Conservation (phyloP, 2,888 invertebrate genomes). For the Teleogryllus oceanicus region DNA sequence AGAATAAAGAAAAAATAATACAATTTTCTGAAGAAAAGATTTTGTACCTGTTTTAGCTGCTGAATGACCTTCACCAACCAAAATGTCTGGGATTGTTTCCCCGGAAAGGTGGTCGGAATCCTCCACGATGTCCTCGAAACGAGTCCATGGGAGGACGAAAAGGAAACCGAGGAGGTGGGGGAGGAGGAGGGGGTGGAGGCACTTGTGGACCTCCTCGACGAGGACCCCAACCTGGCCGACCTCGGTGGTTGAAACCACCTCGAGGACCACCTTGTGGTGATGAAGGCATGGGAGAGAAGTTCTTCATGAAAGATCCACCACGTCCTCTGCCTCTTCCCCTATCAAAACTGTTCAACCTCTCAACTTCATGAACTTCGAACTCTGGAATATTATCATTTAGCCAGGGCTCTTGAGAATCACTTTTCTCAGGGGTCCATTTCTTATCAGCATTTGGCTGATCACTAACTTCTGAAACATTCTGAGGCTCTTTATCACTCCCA, state of each 20-base stretch:
- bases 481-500: neutral
- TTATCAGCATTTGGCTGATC: neutral
- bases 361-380: slow-evolving; percentile 24
- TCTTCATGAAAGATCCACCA: neutral
- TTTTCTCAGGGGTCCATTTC: neutral
- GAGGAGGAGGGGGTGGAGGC: slow-evolving; percentile 20
- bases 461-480: neutral
- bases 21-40: neutral
- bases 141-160: slow-evolving; percentile 27
- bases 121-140: slow-evolving; percentile 28
- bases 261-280: neutral
- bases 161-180: slow-evolving; percentile 26
- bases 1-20: neutral
- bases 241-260: neutral
- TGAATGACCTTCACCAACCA: slow-evolving; percentile 31
- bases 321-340: neutral
- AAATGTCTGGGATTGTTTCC: slow-evolving; percentile 28
- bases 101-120: slow-evolving; percentile 31
- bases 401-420: slow-evolving; percentile 29
- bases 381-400: slow-evolving; percentile 29
- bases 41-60: slow-evolving; percentile 21
- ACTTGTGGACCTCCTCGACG: slow-evolving; percentile 3
- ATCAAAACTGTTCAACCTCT: slow-evolving; percentile 19
- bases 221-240: slow-evolving; percentile 18
- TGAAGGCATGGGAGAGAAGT: neutral